Evolutionary conservation across 1,140 invertebrate species (phyloP), one percentile per base, ranked within the genome.

Genomic region (Pseudomyrmex dendroicus): DNA sequence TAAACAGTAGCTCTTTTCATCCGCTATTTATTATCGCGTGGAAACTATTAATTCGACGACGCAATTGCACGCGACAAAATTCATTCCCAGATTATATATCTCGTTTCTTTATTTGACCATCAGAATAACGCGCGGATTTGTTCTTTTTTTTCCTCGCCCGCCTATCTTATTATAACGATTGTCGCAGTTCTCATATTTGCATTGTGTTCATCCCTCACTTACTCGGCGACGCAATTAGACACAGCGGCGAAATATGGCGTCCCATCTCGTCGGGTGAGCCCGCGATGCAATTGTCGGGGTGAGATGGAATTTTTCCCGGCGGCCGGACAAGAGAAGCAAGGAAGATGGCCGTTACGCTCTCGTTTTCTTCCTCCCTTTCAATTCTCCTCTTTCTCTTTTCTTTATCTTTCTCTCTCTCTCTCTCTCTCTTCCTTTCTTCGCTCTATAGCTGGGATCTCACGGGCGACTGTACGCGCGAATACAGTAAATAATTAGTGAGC

Each of bases 401-500:
- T 48, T 35, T 17, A n/a, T 20, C 15, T 56, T 17, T 20, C 57
- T 7, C 5, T 35, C 35, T 35, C 5, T 35, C 5, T 35, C 35
- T 35, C 35, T 35, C 35, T 50, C 22, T 52, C 15, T 22, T 54
- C 17, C 44, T 9, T 70, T 70, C 8, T 48, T 35, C 35, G 35
- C 35, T 48, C 17, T 17, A n/a, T 20, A 17, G 48, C 57, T 20
- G 44, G 9, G 2, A 15, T 63, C 20, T 61, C 46, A 25, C 50
- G 25, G 2, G 50, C 50, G 2, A 20, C 25, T n/a, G 25, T 66
- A 52, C 44, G 77, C 72, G 72, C 50, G 52, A 50, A 59, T 74
- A 67, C 66, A 74, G 46, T 89, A 88, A 88, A 89, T 89, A 89
- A 89, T 89, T 89, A 88, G 86, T 70, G 73, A 73, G 73, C 66